A percentile compares a stretch with the other conserved stretches of the same genome.
These are phyloP conservation scores for Pedetes capensis DNA, from an alignment of 2,113 vertebrate genomes.

Conservation along the genomic window DNA sequence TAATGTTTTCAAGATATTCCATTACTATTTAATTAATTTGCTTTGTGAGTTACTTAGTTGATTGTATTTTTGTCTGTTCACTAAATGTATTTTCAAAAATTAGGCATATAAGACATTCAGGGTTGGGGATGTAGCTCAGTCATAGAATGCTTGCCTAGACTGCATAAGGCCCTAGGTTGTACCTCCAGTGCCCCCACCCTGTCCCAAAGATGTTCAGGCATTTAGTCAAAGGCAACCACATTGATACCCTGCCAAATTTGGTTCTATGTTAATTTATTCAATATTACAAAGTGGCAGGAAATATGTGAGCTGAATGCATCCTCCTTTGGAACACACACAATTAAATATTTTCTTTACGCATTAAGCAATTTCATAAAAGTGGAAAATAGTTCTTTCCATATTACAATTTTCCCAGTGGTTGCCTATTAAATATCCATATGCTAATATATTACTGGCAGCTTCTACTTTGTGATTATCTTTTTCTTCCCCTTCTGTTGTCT, in stretches of 20 bases:
- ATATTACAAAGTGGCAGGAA: not conserved
- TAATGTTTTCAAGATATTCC: not conserved
- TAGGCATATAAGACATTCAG: conserved; percentile 5
- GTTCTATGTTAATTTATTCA: not conserved
- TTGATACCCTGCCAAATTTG: not conserved
- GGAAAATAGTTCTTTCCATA: not conserved
- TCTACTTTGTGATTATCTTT: not conserved
- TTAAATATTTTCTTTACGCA: not conserved
- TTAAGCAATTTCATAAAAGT: conserved; percentile 19
- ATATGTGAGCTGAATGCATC: not conserved
- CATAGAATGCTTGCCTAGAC: no score
- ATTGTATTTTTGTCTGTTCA: not conserved
- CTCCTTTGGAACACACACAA: not conserved
- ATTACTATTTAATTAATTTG: conserved; percentile 9
- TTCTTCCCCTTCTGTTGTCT: not conserved
- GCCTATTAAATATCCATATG: not conserved
- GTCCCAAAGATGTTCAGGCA: not conserved
- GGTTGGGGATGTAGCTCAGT: no score
- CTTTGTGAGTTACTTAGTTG: not conserved
- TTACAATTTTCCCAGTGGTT: not conserved
- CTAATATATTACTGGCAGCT: not conserved
- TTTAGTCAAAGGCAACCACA: not conserved
- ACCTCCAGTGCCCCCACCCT: no score
- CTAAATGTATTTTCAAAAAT: not conserved
- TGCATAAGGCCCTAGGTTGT: no score